A percentile compares a stretch with the other conserved stretches of the same genome.
phyloP scores from a whole-genome alignment of 2,797 vertebrate species.

The Myotis pilosus region DNA sequence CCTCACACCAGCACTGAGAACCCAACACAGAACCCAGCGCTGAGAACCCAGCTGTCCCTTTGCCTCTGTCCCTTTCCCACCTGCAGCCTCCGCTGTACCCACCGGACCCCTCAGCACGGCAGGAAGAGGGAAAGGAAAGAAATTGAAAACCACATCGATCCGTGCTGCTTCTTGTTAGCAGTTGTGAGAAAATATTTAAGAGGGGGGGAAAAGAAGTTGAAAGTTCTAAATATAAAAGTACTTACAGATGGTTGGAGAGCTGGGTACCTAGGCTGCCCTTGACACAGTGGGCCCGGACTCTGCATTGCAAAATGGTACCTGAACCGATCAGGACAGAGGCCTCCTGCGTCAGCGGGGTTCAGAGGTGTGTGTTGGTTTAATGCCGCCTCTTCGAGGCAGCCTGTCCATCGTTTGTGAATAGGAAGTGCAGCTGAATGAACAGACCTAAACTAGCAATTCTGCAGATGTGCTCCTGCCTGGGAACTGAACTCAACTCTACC shows the following conservation, averaged over 20 bases:
- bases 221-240: conserved; percentile 15
- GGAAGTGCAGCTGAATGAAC: not conserved
- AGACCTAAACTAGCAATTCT: not conserved
- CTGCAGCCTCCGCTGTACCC: not conserved
- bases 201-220: not conserved
- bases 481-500: not conserved
- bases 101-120: not conserved
- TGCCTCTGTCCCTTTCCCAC: not conserved
- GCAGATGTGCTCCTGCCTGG: not conserved
- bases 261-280: not conserved
- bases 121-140: conserved; percentile 37
- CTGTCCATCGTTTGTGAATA: not conserved
- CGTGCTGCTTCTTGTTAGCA: not conserved
- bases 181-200: conserved; percentile 39
- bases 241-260: not conserved
- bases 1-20: not conserved
- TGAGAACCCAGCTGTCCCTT: not conserved
- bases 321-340: not conserved
- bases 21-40: not conserved
- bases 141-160: conserved; percentile 46
- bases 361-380: not conserved
- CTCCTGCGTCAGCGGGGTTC: not conserved
- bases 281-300: not conserved
- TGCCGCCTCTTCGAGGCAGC: not conserved
- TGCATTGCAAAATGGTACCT: not conserved